Evolutionary conservation across 2,113 vertebrate species (phyloP), one percentile per base, ranked within the genome.

Genomic region (Neoarius graeffei): DNA sequence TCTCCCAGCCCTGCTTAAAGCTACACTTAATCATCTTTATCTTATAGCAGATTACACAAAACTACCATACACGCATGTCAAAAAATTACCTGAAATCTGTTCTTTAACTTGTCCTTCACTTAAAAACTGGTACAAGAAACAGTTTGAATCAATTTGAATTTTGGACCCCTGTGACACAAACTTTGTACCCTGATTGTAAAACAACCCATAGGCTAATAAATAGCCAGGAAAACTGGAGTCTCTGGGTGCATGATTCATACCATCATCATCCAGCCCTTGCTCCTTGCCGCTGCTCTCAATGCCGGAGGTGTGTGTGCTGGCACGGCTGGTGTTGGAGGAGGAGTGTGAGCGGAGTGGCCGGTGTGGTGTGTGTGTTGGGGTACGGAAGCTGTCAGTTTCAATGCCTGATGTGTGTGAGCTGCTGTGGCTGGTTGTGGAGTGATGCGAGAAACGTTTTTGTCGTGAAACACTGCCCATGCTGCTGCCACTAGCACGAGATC

Each of bases 331-430:
- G 90, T 97, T 97, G 80, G 98, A 99, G 76, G 96, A 99, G 93
- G 96, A 98, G 96, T 98, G 98, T 74, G 97, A 97, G 66, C 96
- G 94, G 81, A 98, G 95, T 52, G 97, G 96, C 88, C 96, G 92
- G 92, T 97, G 97, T 0, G 94, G 90, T 0, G 95, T 87, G 1
- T 96, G 93, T 0, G 95, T 89, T 0, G 95, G 90, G 9, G 93
- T 94, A 88, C 95, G 92, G 93, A 97, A 98, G 54, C 96, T 94
- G 4, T 98, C 98, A 0, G 96, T 93, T 92, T 99, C 98, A 0
- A 99, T 97, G 93, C 98, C 98, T 0, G 98, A 99, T 13, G 98
- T 99, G 94, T 98, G 98, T 4, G 98, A 99, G 94, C 98, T 99
- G 95, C 98, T 94, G 91, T 98, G 98, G 94, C 98, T 99, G 91